These are phyloP conservation scores for Desmodus rotundus DNA, from an alignment of 2,113 vertebrate genomes.

Conservation along the genomic window DNA sequence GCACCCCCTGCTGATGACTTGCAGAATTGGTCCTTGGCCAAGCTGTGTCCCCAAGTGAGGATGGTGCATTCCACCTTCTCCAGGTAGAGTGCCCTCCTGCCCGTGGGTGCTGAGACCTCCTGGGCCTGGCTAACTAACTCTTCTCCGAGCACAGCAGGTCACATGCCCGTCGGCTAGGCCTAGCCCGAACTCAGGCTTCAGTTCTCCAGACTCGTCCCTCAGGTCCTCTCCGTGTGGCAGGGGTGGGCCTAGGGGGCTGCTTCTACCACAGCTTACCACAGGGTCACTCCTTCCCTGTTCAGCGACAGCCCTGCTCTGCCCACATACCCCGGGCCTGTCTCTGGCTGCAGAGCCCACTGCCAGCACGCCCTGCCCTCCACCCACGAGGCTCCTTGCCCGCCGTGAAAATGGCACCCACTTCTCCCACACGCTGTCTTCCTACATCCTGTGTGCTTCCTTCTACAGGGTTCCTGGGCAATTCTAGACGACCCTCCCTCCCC, in stretches of 20 bases:
- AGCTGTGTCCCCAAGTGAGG: accelerated
- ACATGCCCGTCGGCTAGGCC: neutral
- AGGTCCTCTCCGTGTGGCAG: neutral
- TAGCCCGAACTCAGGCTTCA: neutral
- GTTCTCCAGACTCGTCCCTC: too few relatives aligned
- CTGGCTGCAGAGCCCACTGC: neutral
- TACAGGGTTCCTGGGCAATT: neutral
- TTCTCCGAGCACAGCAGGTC: neutral
- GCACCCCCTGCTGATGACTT: neutral
- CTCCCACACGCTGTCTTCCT: neutral
- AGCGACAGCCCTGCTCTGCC: too few relatives aligned
- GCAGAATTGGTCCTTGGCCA: neutral
- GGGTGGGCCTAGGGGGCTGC: neutral
- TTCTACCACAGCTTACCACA: neutral
- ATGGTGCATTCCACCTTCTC: neutral
- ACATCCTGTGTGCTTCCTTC: neutral
- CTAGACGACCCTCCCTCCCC: neutral
- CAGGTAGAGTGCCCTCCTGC: too few relatives aligned
- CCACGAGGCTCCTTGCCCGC: neutral
- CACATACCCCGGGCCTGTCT: neutral
- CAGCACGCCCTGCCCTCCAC: neutral
- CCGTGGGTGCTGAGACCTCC: neutral
- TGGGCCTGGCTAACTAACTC: neutral
- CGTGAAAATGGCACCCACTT: neutral
- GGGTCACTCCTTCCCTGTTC: too few relatives aligned